Base-by-base conservation (phyloP, 1,140 invertebrate species). In the Maniola jurtina region DNA sequence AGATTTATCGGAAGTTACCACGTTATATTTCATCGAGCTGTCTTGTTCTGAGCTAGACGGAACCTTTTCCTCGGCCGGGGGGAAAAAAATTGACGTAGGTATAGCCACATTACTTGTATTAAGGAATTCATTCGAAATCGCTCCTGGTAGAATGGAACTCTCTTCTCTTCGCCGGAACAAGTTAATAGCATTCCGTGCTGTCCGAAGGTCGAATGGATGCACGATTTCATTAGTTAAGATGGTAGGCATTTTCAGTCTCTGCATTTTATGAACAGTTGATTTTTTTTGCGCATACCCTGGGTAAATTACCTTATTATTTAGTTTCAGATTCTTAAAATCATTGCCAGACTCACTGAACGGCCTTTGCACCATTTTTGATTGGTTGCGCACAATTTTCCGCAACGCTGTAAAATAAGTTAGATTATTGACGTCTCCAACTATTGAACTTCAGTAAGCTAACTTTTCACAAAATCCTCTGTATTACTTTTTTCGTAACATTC, bases 311-410 rank as follows among this genome's bases (percentile, higher is more conserved):
- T 58, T 25, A 25, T 25, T 25, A 25, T 25, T 64, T 35, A 50
- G 48, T 25, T 56, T 11, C 14, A 65, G 64, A 2, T 61, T 64
- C 57, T 76, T 82, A 71, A 71, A 77, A 47, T 35, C 52, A 2
- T 65, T 9, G 7, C 69, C 35, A 15, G 15, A 73, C 2, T 83
- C 80, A 66, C 79, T 83, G 57, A 87, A 84, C 2, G 84, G 80
- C 57, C 69, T 78, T 64, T 81, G 83, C 7, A 89, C 76, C 86
- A 89, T 89, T 77, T 89, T 89, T 7, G 81, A 78, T 50, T 86
- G 84, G 55, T 80, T 77, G 33, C 86, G 75, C 11, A 89, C 84
- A 36, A 89, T 89, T 76, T 89, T 89, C 13, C 86, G 72, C 47
- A 89, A 69, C n/a, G 85, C 86, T 89, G 72, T 14, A 66, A 72